Conservation (phyloP, 2,888 invertebrate genomes). For the Agrotis ipsilon region DNA sequence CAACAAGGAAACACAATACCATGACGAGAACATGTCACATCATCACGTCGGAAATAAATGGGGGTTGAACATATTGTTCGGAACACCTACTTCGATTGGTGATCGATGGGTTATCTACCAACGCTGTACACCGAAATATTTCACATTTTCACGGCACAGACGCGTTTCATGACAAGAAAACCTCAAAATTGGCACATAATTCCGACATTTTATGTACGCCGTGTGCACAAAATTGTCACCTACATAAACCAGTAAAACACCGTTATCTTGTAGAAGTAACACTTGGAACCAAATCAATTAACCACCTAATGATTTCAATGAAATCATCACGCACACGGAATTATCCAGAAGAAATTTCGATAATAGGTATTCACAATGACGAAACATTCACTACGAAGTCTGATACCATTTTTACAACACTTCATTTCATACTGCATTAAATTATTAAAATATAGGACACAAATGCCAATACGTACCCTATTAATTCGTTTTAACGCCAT, state of each 20-base stretch:
- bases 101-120: slow-evolving; percentile 58
- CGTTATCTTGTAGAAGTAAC: slow-evolving; percentile 70
- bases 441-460: slow-evolving; percentile 75
- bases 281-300: slow-evolving; percentile 51
- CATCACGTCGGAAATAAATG: slow-evolving; percentile 84
- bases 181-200: slow-evolving; percentile 90
- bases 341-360: slow-evolving; percentile 91
- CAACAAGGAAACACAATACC: slow-evolving; percentile 82
- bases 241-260: slow-evolving; percentile 82
- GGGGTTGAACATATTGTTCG: slow-evolving; percentile 73
- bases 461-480: slow-evolving; percentile 94
- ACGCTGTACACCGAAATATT: slow-evolving; percentile 59
- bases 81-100: slow-evolving; percentile 62
- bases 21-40: slow-evolving; percentile 85
- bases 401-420: slow-evolving; percentile 86
- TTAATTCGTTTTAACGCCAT: slow-evolving; percentile 99
- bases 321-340: slow-evolving; percentile 84
- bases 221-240: slow-evolving; percentile 90
- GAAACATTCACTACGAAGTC: slow-evolving; percentile 91
- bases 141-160: slow-evolving; percentile 77
- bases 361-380: slow-evolving; percentile 92
- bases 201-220: slow-evolving; percentile 92
- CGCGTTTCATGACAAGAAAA: slow-evolving; percentile 82
- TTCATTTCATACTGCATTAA: slow-evolving; percentile 72
- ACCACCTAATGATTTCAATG: slow-evolving; percentile 61